These are phyloP conservation scores for Ranitomeya imitator DNA, from an alignment of 2,113 vertebrate genomes.

Conservation along the genomic window DNA sequence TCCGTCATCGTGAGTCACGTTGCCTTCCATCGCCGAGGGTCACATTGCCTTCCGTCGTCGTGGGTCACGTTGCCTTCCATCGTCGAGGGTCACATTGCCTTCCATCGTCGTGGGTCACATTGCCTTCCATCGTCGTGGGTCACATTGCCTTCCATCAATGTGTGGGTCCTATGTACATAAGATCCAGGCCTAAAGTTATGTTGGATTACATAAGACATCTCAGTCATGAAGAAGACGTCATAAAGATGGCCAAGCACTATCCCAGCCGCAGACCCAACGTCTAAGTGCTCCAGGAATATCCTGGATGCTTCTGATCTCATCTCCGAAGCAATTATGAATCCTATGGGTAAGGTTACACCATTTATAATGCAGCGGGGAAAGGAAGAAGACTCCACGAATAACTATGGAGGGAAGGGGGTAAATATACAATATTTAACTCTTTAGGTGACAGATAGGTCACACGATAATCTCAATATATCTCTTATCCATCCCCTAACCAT, in stretches of 20 bases:
- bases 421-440: background rate
- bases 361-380: background rate
- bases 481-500: background rate
- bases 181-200: background rate
- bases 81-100: too few relatives aligned
- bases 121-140: too few relatives aligned
- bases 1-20: too few relatives aligned
- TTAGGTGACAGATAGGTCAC: background rate
- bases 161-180: too few relatives aligned
- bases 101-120: too few relatives aligned
- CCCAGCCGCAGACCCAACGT: slow-evolving; percentile 11
- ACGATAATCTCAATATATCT: background rate
- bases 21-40: too few relatives aligned
- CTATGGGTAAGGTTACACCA: slow-evolving; percentile 17
- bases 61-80: too few relatives aligned
- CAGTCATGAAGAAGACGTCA: background rate
- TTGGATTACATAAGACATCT: background rate
- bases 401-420: background rate
- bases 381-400: background rate
- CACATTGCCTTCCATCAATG: too few relatives aligned
- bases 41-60: too few relatives aligned
- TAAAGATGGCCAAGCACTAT: background rate
- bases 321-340: slow-evolving; percentile 45
- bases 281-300: slow-evolving; percentile 44
- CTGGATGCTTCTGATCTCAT: slow-evolving; percentile 25